These are phyloP conservation scores for Drosophila kuntzei DNA, from an alignment of 2,888 invertebrate species.

Conservation along the genomic window DNA sequence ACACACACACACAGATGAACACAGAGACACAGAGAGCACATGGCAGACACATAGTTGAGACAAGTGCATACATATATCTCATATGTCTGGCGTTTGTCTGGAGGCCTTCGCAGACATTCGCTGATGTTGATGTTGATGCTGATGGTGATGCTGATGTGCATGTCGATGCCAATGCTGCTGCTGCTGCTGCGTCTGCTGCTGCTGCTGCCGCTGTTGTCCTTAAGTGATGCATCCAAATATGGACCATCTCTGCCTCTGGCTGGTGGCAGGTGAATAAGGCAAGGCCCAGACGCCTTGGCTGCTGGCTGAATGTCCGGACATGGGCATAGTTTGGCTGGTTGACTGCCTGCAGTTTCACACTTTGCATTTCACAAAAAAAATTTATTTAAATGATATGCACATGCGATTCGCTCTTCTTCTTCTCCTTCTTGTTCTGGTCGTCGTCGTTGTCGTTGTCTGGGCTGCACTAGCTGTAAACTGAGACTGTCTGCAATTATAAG, in stretches of 20 bases:
- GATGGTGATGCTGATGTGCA: conserved; percentile 37
- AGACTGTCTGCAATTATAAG: conserved; percentile 75
- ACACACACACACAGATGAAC: conserved; percentile 6
- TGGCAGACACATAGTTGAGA: conserved; percentile 53
- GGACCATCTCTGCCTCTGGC: conserved; percentile 70
- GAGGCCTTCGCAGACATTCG: conserved; percentile 68
- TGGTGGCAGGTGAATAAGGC: conserved; percentile 73
- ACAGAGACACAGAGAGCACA: conserved; percentile 2
- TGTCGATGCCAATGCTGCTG: conserved; percentile 48
- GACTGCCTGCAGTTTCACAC: conserved; percentile 73
- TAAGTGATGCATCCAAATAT: conserved; percentile 82
- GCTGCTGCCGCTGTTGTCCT: conserved; percentile 61
- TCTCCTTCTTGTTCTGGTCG: conserved; percentile 7
- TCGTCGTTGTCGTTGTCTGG: conserved; percentile 51
- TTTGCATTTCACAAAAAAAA: conserved; percentile 60
- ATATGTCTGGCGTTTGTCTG: conserved; percentile 83
- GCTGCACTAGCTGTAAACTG: conserved; percentile 65
- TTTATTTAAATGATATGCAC: conserved; percentile 82
- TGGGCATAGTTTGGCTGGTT: conserved; percentile 32
- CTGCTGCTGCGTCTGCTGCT: conserved; percentile 33
- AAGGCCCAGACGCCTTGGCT: conserved; percentile 65
- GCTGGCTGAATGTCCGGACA: conserved; percentile 25
- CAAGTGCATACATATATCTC: conserved; percentile 79
- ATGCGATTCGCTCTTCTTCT: conserved; percentile 47
- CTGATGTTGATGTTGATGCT: conserved; percentile 46